These are phyloP conservation scores for Odontesthes bonariensis DNA, from an alignment of 2,113 vertebrate species.

Conservation along the genomic window DNA sequence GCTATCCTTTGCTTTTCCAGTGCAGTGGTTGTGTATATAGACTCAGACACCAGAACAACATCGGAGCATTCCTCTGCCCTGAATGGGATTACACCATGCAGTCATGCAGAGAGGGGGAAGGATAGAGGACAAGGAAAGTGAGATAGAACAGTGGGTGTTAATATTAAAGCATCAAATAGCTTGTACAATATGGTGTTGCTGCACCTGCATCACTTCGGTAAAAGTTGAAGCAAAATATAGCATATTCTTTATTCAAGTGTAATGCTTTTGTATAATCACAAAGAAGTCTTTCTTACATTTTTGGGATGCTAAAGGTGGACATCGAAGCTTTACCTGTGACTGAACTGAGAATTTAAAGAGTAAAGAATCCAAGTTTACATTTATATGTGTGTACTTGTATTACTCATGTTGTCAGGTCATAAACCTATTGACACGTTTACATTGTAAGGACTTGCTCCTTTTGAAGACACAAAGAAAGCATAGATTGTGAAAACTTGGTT, in stretches of 20 bases:
- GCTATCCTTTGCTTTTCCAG: conserved; percentile 46
- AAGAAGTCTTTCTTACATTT: background rate
- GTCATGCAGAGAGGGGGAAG: conserved; percentile 44
- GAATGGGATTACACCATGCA: conserved; percentile 59
- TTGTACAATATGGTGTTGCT: background rate
- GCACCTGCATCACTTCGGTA: background rate
- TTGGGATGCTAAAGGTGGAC: too few species aligned
- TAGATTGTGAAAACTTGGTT: background rate
- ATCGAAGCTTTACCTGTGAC: conserved; percentile 44
- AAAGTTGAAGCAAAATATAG: background rate
- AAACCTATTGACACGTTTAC: background rate
- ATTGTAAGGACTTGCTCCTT: background rate
- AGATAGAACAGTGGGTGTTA: conserved; percentile 27
- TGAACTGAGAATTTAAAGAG: conserved; percentile 37
- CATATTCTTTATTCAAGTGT: background rate
- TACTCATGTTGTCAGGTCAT: conserved; percentile 8
- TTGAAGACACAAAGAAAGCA: background rate
- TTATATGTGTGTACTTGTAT: too few species aligned
- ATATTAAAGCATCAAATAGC: background rate
- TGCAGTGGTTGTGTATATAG: conserved; percentile 39
- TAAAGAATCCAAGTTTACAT: too few species aligned
- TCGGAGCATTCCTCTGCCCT: conserved; percentile 64
- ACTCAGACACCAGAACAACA: conserved; percentile 72
- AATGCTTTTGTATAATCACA: conserved; percentile 13
- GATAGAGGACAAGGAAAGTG: conserved; percentile 29